These are phyloP conservation scores for Clusia tigrina DNA, from an alignment of 2,888 invertebrate species.

Conservation along the genomic window DNA sequence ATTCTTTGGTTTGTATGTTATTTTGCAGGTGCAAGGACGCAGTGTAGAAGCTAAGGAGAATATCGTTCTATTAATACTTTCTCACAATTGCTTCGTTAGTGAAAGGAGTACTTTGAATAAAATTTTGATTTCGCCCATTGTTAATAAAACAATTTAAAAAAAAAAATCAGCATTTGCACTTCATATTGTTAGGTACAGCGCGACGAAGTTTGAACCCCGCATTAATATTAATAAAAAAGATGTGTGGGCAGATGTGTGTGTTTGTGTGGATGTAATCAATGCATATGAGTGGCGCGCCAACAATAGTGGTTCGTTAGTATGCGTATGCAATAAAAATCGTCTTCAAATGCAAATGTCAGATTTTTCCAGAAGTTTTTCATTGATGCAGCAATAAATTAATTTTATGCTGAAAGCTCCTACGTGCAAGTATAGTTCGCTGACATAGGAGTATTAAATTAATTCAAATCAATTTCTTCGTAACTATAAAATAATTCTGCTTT, in stretches of 20 bases:
- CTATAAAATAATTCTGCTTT: no score
- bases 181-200: conserved; percentile 41
- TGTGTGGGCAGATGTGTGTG: conserved; percentile 5
- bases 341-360: not conserved
- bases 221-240: no score
- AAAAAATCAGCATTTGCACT: conserved; percentile 27
- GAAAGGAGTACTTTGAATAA: no score
- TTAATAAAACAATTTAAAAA: not conserved
- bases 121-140: conserved; percentile 27
- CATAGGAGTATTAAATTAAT: no score
- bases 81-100: conserved; percentile 54
- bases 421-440: no score
- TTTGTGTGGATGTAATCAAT: not conserved
- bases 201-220: conserved; percentile 45
- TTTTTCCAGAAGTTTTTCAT: no score
- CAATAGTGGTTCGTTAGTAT: conserved; percentile 53
- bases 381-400: no score
- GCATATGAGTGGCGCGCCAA: conserved; percentile 29
- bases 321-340: not conserved
- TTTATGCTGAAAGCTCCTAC: no score
- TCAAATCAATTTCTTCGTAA: no score
- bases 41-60: no score
- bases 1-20: conserved; percentile 10
- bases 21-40: no score
- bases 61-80: no score